Conservation (phyloP, 2,888 invertebrate genomes). For the Amblyteles armatorius region DNA sequence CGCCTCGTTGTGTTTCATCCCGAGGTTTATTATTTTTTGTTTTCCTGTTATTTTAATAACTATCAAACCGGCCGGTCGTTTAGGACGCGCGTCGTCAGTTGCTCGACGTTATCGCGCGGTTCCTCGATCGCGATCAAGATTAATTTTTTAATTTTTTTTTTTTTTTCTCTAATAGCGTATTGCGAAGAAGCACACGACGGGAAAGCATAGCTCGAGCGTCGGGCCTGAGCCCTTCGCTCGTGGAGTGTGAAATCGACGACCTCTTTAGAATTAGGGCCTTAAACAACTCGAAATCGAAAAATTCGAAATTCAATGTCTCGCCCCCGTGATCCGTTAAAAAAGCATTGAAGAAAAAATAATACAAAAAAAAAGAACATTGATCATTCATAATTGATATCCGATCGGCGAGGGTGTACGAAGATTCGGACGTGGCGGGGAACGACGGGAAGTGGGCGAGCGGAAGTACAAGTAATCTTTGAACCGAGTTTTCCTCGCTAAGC, state of each 20-base stretch:
- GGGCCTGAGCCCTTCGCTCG: conserved; percentile 36
- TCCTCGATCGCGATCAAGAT: conserved; percentile 38
- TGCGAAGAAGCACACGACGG: conserved; percentile 56
- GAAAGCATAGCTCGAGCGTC: conserved; percentile 29
- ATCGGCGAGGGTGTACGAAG: conserved; percentile 35
- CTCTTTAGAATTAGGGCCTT: conserved; percentile 5
- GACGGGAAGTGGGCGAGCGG: conserved; percentile 19
- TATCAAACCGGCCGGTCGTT: conserved; percentile 37
- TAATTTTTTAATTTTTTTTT: conserved; percentile 4
- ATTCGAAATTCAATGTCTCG: conserved; percentile 14
- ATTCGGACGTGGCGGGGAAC: conserved; percentile 21
- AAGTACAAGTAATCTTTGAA: conserved; percentile 23
- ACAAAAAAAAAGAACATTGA: conserved; percentile 28
- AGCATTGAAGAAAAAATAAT: conserved; percentile 46
- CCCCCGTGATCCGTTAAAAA: conserved; percentile 36
- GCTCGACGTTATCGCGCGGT: not conserved
- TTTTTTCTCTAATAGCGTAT: conserved; percentile 35
- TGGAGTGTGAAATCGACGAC: conserved; percentile 41
- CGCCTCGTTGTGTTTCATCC: conserved; percentile 46
- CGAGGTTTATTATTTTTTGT: conserved; percentile 10
- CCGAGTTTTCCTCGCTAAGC: conserved; percentile 48
- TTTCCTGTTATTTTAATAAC: conserved; percentile 13
- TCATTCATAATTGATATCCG: conserved; percentile 34
- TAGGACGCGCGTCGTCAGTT: conserved; percentile 14
- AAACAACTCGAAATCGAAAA: conserved; percentile 44